These are phyloP conservation scores for Caenorhabditis tropicalis DNA, from an alignment of 1,140 invertebrate genomes.

Conservation along the genomic window DNA sequence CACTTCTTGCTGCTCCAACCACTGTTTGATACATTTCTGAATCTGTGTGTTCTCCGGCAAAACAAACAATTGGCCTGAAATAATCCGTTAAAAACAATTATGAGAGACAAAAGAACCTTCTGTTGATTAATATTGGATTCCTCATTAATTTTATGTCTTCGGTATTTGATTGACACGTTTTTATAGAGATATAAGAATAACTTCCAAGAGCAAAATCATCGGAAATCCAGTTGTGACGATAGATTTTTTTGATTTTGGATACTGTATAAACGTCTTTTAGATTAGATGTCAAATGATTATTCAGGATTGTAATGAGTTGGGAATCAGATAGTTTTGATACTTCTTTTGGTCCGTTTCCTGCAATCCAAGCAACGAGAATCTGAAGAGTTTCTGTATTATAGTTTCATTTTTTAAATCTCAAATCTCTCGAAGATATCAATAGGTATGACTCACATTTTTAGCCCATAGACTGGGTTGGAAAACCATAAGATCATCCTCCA, in stretches of 20 bases:
- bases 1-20: constrained; percentile 50
- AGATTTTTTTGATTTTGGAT: not conserved
- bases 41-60: constrained; percentile 55
- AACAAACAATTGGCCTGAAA: constrained; percentile 49
- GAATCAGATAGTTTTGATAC: not conserved
- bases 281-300: not conserved
- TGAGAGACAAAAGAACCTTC: not conserved
- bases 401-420: no score
- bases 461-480: not conserved
- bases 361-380: constrained; percentile 39
- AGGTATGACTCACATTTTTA: not conserved
- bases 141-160: not conserved
- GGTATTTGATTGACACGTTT: not conserved
- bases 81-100: not conserved
- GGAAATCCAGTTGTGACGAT: constrained; percentile 45
- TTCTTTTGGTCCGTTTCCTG: constrained; percentile 16
- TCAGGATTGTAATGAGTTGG: not conserved
- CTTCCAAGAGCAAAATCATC: constrained; percentile 36
- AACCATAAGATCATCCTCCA: constrained; percentile 12
- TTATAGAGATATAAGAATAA: constrained; percentile 43
- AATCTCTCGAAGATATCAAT: no score
- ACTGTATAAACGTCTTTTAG: constrained; percentile 1
- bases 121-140: constrained; percentile 16
- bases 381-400: no score
- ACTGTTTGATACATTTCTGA: constrained; percentile 54